These are phyloP conservation scores for Neogobius melanostomus DNA, from an alignment of 2,113 vertebrate genomes.

Conservation along the genomic window DNA sequence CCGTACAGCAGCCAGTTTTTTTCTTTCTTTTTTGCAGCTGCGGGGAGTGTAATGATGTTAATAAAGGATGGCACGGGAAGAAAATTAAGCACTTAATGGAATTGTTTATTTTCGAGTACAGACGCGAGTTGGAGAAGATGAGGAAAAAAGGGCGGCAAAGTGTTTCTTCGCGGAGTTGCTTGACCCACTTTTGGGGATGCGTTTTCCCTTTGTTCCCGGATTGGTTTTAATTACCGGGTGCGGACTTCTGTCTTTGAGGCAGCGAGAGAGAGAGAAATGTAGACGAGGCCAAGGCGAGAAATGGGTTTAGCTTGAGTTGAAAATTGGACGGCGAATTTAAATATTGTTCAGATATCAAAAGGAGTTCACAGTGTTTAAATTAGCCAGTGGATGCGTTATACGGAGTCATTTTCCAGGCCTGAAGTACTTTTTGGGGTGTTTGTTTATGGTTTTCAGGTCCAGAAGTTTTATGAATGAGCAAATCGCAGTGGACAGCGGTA, in stretches of 20 bases:
- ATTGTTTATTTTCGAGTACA: slow-evolving; percentile 52
- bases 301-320: slow-evolving; percentile 2
- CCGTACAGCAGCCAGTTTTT: slow-evolving; percentile 46
- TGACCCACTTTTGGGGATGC: slow-evolving; percentile 42
- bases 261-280: neutral
- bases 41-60: slow-evolving; percentile 47
- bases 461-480: neutral
- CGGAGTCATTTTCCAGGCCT: neutral
- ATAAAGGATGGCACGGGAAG: slow-evolving; percentile 43
- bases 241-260: neutral
- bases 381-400: neutral
- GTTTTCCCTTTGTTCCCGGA: slow-evolving; percentile 28
- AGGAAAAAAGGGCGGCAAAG: slow-evolving; percentile 28
- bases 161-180: slow-evolving; percentile 25
- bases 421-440: neutral
- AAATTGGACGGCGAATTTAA: neutral
- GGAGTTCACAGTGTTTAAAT: neutral
- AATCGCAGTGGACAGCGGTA: too few relatives aligned
- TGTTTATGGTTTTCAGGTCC: neutral
- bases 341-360: neutral
- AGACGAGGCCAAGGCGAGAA: slow-evolving; percentile 6
- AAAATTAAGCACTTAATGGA: slow-evolving; percentile 57
- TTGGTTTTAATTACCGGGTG: slow-evolving; percentile 24
- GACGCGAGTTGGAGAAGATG: slow-evolving; percentile 4
- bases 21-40: slow-evolving; percentile 10